phyloP scores from a whole-genome alignment of 2,797 vertebrate species.

The Sebastes cheni region DNA sequence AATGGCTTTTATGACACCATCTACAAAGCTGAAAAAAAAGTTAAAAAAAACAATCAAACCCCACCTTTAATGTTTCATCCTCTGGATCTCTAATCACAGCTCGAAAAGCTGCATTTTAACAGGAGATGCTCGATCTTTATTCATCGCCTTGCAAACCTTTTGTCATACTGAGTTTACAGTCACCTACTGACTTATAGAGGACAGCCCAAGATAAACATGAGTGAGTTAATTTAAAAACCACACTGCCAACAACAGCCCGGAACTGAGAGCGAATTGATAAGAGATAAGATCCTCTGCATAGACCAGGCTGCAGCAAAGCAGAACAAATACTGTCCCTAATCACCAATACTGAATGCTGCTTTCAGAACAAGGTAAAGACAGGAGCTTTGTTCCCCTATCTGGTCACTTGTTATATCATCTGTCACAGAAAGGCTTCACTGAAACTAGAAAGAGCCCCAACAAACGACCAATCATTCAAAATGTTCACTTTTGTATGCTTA shows the following conservation, averaged over 20 bases:
- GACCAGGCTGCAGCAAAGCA: background rate
- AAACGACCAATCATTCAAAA: background rate
- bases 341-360: background rate
- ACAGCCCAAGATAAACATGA: constrained; percentile 4
- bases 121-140: background rate
- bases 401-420: background rate
- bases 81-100: background rate
- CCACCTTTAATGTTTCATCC: constrained; percentile 1
- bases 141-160: background rate
- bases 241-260: background rate
- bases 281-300: background rate
- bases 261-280: background rate
- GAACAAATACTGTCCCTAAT: constrained; percentile 1
- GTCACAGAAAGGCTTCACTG: background rate
- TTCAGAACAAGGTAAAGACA: background rate
- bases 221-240: background rate
- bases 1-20: background rate
- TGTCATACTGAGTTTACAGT: background rate
- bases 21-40: constrained; percentile 1
- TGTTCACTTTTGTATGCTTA: background rate
- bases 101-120: background rate
- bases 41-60: background rate
- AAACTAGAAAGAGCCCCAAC: background rate
- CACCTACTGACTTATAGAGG: background rate
- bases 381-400: background rate